Evolutionary conservation across 2,113 vertebrate genomes (phyloP), one percentile per base, ranked within the genome.

Genomic region (Orycteropus afer): DNA sequence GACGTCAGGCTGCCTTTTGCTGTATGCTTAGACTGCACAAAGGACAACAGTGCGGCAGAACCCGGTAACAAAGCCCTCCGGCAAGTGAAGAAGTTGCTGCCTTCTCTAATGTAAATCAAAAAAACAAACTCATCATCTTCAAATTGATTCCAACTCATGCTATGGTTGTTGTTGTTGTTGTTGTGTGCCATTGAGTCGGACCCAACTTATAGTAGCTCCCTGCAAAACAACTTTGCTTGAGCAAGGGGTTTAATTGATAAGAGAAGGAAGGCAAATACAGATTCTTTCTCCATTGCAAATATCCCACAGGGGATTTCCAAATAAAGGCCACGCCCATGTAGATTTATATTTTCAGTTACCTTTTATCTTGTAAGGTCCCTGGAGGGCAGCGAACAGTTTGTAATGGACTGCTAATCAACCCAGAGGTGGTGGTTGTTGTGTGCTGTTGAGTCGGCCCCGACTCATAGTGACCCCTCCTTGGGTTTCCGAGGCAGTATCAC

Each of bases 161-260:
- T n/a, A n/a, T n/a, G n/a, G n/a, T n/a, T n/a, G n/a, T n/a, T n/a
- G n/a, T n/a, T n/a, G n/a, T n/a, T n/a, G n/a, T n/a, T n/a, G n/a
- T n/a, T n/a, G n/a, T n/a, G n/a, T n/a, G n/a, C n/a, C n/a, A n/a
- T n/a, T n/a, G n/a, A n/a, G n/a, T n/a, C n/a, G n/a, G n/a, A n/a
- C n/a, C n/a, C n/a, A n/a, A n/a, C n/a, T 2, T 2, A 12, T 0
- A 20, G 63, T 3, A 42, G 22, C 18, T 55, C 7, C 45, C 74
- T 71, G 67, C 29, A n/a, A 6, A 10, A 74, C 14, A 81, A 9
- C 61, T 32, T 53, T 45, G 61, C 63, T 69, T 74, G 40, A 86
- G 74, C 53, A 29, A 91, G 6, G n/a, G 34, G 13, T 7, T 69
- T n/a, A 29, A 27, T 4, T 5, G 15, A 45, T 49, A 37, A 40